Percentiles rank a stretch among this genome's conserved stretches.
These are phyloP conservation scores for Oncopodura yosiiana DNA, from an alignment of 1,140 invertebrate species.

Conservation along the genomic window DNA sequence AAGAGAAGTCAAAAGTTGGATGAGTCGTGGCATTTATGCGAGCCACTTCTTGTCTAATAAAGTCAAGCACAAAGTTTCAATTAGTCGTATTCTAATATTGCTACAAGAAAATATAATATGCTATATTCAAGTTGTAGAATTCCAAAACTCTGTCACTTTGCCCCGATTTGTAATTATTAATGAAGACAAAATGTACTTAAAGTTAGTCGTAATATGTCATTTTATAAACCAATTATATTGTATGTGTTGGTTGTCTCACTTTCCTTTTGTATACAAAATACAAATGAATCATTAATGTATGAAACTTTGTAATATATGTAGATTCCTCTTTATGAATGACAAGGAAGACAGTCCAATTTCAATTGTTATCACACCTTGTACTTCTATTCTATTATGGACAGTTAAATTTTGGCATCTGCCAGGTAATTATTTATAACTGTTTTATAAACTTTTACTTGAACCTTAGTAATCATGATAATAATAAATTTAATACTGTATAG, in stretches of 20 bases:
- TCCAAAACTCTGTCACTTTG: background rate
- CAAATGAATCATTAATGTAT: background rate
- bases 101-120: slow-evolving; percentile 1
- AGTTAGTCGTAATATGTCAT: too few relatives aligned
- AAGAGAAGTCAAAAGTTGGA: too few relatives aligned
- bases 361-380: slow-evolving; percentile 40
- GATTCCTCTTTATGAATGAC: slow-evolving; percentile 38
- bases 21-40: too few relatives aligned
- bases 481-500: too few relatives aligned
- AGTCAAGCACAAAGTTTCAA: slow-evolving; percentile 18
- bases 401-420: slow-evolving; percentile 35
- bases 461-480: background rate
- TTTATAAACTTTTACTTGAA: background rate
- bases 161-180: too few relatives aligned
- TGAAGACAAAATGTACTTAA: too few relatives aligned
- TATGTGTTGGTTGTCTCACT: slow-evolving; percentile 5
- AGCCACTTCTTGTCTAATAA: slow-evolving; percentile 9
- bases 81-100: slow-evolving; percentile 8
- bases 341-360: slow-evolving; percentile 36
- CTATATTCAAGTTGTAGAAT: slow-evolving; percentile 4
- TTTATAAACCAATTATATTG: too few relatives aligned
- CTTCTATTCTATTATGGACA: slow-evolving; percentile 37
- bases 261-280: background rate
- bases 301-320: slow-evolving; percentile 13
- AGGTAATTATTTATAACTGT: too few relatives aligned